Base-by-base conservation (phyloP, 1,140 invertebrate genomes). In the Bombus confusus region DNA sequence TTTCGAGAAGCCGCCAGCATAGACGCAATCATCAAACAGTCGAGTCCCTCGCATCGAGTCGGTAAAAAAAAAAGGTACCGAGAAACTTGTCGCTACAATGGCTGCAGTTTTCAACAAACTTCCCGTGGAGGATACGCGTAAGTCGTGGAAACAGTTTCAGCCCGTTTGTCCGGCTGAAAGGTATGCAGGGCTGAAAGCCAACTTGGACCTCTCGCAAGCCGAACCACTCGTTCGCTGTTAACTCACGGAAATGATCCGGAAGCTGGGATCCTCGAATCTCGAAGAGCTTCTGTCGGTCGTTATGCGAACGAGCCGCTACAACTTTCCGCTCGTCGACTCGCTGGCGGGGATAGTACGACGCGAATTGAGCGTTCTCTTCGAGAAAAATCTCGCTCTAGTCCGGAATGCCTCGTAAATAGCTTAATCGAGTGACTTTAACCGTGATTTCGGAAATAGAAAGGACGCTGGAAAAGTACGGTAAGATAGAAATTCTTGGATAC, bases 191-290 rank as follows among this genome's bases (percentile, higher is more conserved):
- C 83, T 80, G 83, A 72, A 62, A 85, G 83, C 83, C 83, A 85
- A 85, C 39, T 85, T 85, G 76, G 83, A 84, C 52, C 75, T 12
- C 37, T 18, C 31, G 64, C 18, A 52, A 69, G 22, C 34, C 43
- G 78, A 25, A 52, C 66, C n/a, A 57, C 47, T 68, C 43, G 72
- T 86, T 80, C 77, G 80, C 85, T 86, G 91, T 87, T 91, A 89
- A 91, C 87, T 91, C 84, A 88, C 90, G 89, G 91, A 92, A 92
- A 92, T 88, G 92, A 92, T 87, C 90, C 91, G 89, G 90, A 92
- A 92, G 91, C 92, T 89, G 73, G 80, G 66, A 59, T 43, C 59
- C 59, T 18, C 39, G 72, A 43, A 75, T 47, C 57, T 66, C 28
- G 34, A 83, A 79, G 87, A 85, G 71, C 52, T 68, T 87, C 79